phyloP scores from a whole-genome alignment of 2,888 invertebrate species.

The Electrophaes corylata region DNA sequence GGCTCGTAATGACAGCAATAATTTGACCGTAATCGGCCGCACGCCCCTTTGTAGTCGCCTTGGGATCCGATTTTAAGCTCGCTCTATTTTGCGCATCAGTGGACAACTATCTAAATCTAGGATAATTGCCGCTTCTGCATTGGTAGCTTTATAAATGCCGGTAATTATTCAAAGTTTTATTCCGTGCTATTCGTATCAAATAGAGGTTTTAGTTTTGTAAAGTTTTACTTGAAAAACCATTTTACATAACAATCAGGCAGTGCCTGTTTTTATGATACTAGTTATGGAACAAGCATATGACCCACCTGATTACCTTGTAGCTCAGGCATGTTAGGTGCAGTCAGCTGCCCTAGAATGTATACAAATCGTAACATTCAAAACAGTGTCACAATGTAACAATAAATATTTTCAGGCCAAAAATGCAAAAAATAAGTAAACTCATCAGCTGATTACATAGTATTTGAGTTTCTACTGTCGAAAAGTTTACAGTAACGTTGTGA shows the following conservation, averaged over 20 bases:
- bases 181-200: slow-evolving; percentile 32
- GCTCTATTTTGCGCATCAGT: slow-evolving; percentile 76
- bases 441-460: no score
- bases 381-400: no score
- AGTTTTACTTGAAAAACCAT: slow-evolving; percentile 2
- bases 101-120: slow-evolving; percentile 73
- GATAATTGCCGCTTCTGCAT: slow-evolving; percentile 66
- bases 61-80: slow-evolving; percentile 79
- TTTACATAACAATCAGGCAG: background rate
- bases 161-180: slow-evolving; percentile 34
- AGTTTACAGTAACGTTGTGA: no score
- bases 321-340: no score
- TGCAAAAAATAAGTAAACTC: no score
- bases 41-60: slow-evolving; percentile 72
- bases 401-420: no score
- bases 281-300: no score
- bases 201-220: slow-evolving; percentile 45
- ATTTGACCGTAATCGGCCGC: slow-evolving; percentile 78
- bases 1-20: slow-evolving; percentile 77
- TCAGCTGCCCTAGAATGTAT: no score
- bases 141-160: slow-evolving; percentile 58
- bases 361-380: no score
- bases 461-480: no score
- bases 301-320: no score
- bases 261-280: no score